Conservation (phyloP, 2,797 vertebrate species). For the Falco naumanni region DNA sequence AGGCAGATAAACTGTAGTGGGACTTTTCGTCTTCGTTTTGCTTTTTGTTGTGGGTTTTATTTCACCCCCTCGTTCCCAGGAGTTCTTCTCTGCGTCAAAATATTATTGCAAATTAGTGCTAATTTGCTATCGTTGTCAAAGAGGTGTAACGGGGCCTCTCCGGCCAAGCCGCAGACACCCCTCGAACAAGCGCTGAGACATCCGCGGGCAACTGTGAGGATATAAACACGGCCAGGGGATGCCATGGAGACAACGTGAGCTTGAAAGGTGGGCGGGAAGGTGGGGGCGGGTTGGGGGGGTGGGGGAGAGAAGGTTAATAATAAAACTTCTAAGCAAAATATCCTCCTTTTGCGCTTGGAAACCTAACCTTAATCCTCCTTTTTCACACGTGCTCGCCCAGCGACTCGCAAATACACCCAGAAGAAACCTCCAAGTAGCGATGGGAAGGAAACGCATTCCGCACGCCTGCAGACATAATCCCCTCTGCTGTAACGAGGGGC, state of each 20-base stretch:
- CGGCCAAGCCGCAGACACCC: neutral
- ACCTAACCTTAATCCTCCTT: conserved; percentile 7
- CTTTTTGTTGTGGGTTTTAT: neutral
- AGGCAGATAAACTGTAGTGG: neutral
- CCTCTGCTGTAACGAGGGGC: conserved; percentile 28
- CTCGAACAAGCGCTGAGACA: neutral
- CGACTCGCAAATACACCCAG: neutral
- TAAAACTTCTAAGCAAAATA: conserved; percentile 24
- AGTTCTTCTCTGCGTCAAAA: neutral
- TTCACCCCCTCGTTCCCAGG: neutral
- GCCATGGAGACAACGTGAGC: neutral
- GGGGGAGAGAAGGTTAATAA: neutral
- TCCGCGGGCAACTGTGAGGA: neutral
- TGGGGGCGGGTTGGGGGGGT: no score
- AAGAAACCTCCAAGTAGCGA: neutral
- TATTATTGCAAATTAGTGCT: conserved; percentile 60
- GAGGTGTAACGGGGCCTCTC: conserved; percentile 18
- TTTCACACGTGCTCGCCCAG: neutral
- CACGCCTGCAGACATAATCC: conserved; percentile 27
- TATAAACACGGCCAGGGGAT: neutral
- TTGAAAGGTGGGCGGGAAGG: neutral
- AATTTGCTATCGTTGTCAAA: conserved; percentile 73
- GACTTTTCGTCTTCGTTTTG: neutral
- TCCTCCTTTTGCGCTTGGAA: neutral
- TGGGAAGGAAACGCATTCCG: conserved; percentile 30